Evolutionary conservation across 2,113 vertebrate species (phyloP).

Genomic region (Oncorhynchus clarkii): DNA sequence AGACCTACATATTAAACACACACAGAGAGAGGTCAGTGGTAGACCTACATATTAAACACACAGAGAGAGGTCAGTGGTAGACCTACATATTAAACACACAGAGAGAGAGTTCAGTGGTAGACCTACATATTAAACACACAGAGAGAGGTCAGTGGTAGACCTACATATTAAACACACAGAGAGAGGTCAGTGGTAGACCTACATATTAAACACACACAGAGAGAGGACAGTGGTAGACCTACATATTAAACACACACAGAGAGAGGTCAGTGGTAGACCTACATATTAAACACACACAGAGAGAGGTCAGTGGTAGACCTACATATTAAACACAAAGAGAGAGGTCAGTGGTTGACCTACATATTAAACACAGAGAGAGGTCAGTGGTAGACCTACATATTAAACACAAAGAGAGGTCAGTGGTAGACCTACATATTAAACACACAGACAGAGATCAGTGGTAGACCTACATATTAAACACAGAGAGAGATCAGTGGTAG

Average conservation of each 20-base stretch:
- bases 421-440: constrained; percentile 27
- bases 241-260: neutral
- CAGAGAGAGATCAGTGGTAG: neutral
- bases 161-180: constrained; percentile 42
- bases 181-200: constrained; percentile 37
- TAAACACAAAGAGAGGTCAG: constrained; percentile 39
- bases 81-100: constrained; percentile 46
- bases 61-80: neutral
- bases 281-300: constrained; percentile 38
- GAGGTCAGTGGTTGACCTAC: too few relatives aligned
- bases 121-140: constrained; percentile 17
- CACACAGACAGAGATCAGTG: neutral
- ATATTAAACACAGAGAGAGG: too few relatives aligned
- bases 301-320: constrained; percentile 39
- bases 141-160: constrained; percentile 1
- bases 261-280: constrained; percentile 6
- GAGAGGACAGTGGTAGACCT: too few relatives aligned
- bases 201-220: constrained; percentile 9
- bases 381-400: constrained; percentile 31
- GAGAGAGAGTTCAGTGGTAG: constrained; percentile 39
- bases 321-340: neutral
- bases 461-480: too few relatives aligned
- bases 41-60: too few relatives aligned
- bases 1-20: constrained; percentile 46
- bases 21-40: constrained; percentile 18